Percentiles rank a stretch among this genome's conserved stretches.
Conservation (phyloP, 2,113 vertebrate genomes). For the Prunella fulvescens region DNA sequence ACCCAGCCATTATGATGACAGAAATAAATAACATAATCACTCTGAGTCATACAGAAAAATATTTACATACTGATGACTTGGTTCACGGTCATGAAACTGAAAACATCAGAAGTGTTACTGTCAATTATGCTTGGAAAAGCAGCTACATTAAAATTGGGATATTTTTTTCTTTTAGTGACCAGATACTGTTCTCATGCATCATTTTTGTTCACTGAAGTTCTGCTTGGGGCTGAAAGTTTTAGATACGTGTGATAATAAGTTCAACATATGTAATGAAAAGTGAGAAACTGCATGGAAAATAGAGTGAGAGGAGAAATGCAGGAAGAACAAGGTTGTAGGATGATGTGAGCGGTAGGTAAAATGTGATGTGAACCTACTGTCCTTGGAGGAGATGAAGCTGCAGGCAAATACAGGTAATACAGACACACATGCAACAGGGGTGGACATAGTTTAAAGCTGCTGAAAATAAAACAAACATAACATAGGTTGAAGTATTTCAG, state of each 20-base stretch:
- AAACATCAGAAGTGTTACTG: not conserved
- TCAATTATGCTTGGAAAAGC: not conserved
- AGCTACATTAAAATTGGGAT: not conserved
- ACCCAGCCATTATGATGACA: not conserved
- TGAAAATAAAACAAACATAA: not conserved
- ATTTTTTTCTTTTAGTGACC: not conserved
- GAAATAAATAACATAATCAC: not conserved
- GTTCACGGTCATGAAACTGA: not conserved
- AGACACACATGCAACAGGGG: rapidly evolving
- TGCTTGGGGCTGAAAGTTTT: not conserved
- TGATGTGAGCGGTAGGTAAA: not conserved
- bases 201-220: not conserved
- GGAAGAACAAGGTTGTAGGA: not conserved
- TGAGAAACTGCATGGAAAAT: not conserved
- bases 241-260: not conserved
- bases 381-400: not conserved
- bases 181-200: not conserved
- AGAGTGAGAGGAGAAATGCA: not conserved
- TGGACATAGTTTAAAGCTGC: not conserved
- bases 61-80: not conserved
- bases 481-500: not conserved
- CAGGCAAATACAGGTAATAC: not conserved
- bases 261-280: not conserved
- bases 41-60: not conserved
- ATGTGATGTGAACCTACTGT: not conserved